These are phyloP conservation scores for Molanna angustata DNA, from an alignment of 2,888 invertebrate genomes.

Conservation along the genomic window DNA sequence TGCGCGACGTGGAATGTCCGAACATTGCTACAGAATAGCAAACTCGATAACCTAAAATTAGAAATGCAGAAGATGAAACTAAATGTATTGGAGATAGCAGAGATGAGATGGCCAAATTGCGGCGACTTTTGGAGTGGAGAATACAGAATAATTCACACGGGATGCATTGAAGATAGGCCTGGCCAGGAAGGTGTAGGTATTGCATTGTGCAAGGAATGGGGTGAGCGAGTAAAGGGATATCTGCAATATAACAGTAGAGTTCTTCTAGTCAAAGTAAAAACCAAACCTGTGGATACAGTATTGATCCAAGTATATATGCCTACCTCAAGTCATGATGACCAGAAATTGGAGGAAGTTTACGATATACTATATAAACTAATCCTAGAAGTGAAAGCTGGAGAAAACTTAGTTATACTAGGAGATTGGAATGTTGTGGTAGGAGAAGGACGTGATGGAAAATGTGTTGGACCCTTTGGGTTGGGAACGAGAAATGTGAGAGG, in stretches of 20 bases:
- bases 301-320: conserved; percentile 7
- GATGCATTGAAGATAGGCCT: not conserved
- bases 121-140: conserved; percentile 4
- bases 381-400: no score
- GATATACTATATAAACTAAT: not conserved
- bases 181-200: conserved; percentile 1
- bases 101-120: conserved; percentile 2
- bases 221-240: not conserved
- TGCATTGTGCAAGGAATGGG: not conserved
- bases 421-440: no score
- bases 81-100: conserved; percentile 3
- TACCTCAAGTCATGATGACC: not conserved
- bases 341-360: not conserved
- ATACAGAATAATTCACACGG: conserved; percentile 2
- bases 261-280: conserved; percentile 4
- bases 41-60: no score
- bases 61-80: conserved; percentile 5
- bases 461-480: conserved; percentile 6
- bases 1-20: no score
- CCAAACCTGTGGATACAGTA: not conserved
- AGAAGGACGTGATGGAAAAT: conserved; percentile 5
- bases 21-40: no score
- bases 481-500: conserved; percentile 12
- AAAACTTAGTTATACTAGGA: no score
- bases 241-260: conserved; percentile 3